Conservation (phyloP, 1,140 invertebrate species). For the Apis cerana region DNA sequence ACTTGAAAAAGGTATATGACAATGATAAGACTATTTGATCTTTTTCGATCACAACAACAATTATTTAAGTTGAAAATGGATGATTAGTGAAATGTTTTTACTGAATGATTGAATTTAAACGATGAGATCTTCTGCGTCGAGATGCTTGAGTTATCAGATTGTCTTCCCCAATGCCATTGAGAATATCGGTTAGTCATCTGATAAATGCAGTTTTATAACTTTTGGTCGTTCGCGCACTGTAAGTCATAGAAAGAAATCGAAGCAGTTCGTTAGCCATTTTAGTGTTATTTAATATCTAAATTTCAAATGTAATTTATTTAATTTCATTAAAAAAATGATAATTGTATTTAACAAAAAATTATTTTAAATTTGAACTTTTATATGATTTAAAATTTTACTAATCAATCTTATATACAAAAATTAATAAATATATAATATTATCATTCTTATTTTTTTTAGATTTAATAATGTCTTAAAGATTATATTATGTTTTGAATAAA, state of each 20-base stretch:
- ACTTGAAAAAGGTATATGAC: conserved; percentile 34
- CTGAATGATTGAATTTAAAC: conserved; percentile 78
- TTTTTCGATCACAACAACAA: conserved; percentile 47
- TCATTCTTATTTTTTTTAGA: conserved; percentile 8
- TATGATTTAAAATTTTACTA: background rate
- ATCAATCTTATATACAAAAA: conserved; percentile 2
- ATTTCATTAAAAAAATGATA: conserved; percentile 39
- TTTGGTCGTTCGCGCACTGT: conserved; percentile 80
- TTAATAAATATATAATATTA: conserved; percentile 10
- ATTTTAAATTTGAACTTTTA: conserved; percentile 7
- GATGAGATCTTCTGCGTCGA: conserved; percentile 77
- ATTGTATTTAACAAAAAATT: conserved; percentile 19
- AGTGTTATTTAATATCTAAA: conserved; percentile 55
- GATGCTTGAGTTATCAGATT: conserved; percentile 73
- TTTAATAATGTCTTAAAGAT: conserved; percentile 27
- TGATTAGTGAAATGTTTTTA: conserved; percentile 65
- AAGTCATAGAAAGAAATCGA: conserved; percentile 78
- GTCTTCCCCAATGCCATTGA: conserved; percentile 78
- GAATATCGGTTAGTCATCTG: conserved; percentile 82
- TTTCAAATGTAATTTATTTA: conserved; percentile 47
- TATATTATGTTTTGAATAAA: conserved; percentile 37
- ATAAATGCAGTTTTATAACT: conserved; percentile 82
- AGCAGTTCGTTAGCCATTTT: conserved; percentile 73
- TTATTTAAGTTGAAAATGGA: conserved; percentile 47
- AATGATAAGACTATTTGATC: conserved; percentile 34